A percentile compares a stretch with the other conserved stretches of the same genome.
Conservation (phyloP, 2,888 invertebrate species). For the Cantharis rufa region DNA sequence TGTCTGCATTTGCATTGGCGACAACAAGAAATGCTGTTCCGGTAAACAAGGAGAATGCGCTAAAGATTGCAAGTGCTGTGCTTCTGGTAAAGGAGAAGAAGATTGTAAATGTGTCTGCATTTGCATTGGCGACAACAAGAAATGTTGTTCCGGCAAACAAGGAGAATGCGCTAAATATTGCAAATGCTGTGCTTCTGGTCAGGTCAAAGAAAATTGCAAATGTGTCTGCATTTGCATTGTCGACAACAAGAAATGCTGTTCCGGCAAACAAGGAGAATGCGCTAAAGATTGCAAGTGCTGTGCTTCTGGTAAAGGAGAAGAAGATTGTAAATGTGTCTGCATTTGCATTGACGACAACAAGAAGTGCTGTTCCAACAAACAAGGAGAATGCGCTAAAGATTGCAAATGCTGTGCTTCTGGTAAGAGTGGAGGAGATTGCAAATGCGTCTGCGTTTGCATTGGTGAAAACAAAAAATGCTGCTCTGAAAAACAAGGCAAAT, state of each 20-base stretch:
- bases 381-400: background rate
- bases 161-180: background rate
- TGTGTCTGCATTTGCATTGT: conserved; percentile 7
- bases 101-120: background rate
- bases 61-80: background rate
- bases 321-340: background rate
- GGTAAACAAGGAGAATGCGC: background rate
- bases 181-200: background rate
- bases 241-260: background rate
- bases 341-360: background rate
- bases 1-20: conserved; percentile 3
- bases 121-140: background rate
- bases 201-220: background rate
- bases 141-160: background rate
- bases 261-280: background rate
- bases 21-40: background rate
- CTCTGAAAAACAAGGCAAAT: background rate
- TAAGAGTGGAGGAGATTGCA: background rate
- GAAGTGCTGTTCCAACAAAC: background rate
- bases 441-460: conserved; percentile 8
- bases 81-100: background rate
- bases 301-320: background rate
- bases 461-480: background rate
- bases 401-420: conserved; percentile 5
- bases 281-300: conserved; percentile 3